These are phyloP conservation scores for Cataglyphis rosenhaueri DNA, from an alignment of 2,888 invertebrate genomes.

Conservation along the genomic window DNA sequence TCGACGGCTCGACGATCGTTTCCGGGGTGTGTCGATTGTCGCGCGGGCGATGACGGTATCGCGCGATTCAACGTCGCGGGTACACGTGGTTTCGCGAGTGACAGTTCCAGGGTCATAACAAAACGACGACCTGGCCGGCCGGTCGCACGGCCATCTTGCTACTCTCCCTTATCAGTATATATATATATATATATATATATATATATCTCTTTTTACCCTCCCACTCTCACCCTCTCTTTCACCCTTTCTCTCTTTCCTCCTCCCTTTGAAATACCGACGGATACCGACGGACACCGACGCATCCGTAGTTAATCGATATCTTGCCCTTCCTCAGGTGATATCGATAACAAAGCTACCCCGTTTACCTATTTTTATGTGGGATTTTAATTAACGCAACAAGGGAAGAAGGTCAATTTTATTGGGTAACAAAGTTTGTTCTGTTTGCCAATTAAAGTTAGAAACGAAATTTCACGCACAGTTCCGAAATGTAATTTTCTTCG, in stretches of 20 bases:
- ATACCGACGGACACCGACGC: conserved; percentile 33
- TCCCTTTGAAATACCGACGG: conserved; percentile 63
- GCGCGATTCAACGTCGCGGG: conserved; percentile 41
- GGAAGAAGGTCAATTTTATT: background rate
- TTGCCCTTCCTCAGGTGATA: background rate
- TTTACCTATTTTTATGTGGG: conserved; percentile 1
- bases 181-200: background rate
- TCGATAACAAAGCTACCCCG: conserved; percentile 32
- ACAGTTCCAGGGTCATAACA: conserved; percentile 77
- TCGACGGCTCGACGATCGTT: background rate
- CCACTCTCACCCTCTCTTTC: conserved; percentile 53
- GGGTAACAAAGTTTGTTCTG: background rate
- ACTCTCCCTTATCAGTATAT: conserved; percentile 54
- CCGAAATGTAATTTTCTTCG: background rate
- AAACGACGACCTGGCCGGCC: conserved; percentile 80
- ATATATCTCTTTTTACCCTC: conserved; percentile 62
- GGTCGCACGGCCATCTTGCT: conserved; percentile 79
- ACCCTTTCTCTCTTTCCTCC: conserved; percentile 55
- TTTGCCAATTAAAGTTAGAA: conserved; percentile 6
- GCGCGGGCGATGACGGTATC: background rate
- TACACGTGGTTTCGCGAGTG: conserved; percentile 68
- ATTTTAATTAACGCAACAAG: conserved; percentile 21
- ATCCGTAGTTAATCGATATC: conserved; percentile 32
- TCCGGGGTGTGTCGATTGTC: background rate
- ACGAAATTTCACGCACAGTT: background rate